Evolutionary conservation across 2,113 vertebrate species (phyloP).

Genomic region (Anoura caudifer): DNA sequence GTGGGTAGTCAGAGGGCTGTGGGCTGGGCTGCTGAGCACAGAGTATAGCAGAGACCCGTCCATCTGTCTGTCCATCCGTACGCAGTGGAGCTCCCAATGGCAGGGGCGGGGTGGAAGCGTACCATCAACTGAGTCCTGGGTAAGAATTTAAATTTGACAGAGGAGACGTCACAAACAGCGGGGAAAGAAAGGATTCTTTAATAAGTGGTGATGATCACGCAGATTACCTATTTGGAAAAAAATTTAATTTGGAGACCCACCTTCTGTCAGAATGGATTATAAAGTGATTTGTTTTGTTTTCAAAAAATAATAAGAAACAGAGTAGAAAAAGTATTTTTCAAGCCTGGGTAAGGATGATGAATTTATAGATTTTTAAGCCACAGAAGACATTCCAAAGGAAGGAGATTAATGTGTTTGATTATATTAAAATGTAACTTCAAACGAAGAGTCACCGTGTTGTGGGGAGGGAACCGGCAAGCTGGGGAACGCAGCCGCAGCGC

Average conservation of each 20-base stretch:
- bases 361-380: constrained; percentile 15
- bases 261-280: neutral
- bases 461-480: neutral
- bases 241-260: neutral
- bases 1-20: neutral
- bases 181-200: neutral
- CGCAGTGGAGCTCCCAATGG: neutral
- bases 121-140: neutral
- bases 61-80: too few relatives aligned
- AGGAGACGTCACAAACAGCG: neutral
- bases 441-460: neutral
- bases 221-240: neutral
- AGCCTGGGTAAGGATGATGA: neutral
- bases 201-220: neutral
- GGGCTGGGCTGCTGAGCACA: neutral
- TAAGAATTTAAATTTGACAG: neutral
- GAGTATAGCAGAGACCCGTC: neutral
- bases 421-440: neutral
- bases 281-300: neutral
- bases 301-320: neutral
- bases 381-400: neutral
- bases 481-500: neutral
- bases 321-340: neutral
- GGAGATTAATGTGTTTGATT: constrained; percentile 1
- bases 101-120: neutral